Evolutionary conservation across 2,888 invertebrate species (phyloP).

Genomic region (Drepana falcataria): DNA sequence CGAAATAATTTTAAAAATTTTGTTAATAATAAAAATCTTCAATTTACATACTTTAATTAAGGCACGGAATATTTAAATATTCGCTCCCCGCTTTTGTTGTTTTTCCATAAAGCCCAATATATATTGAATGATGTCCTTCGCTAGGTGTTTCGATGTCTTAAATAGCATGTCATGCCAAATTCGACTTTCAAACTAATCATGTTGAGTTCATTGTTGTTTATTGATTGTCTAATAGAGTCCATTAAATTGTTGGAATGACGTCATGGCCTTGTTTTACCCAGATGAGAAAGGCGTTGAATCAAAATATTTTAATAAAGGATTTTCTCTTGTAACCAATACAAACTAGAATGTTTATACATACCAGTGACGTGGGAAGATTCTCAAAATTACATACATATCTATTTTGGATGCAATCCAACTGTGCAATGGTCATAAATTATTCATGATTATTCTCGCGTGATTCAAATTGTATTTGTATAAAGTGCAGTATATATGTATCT

Average conservation of each 20-base stretch:
- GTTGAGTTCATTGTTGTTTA: constrained; percentile 24
- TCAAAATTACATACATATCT: constrained; percentile 3
- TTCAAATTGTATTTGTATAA: too few species aligned
- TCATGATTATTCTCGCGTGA: constrained; percentile 20
- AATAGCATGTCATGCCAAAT: constrained; percentile 66
- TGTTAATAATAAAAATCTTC: too few species aligned
- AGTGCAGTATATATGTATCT: too few species aligned
- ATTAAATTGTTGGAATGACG: constrained; percentile 52
- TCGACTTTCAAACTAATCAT: constrained; percentile 36
- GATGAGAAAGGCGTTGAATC: constrained; percentile 32
- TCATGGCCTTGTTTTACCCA: constrained; percentile 38
- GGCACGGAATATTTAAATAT: constrained; percentile 4
- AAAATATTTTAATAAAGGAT: constrained; percentile 18
- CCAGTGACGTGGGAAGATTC: neutral
- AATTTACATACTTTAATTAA: too few species aligned
- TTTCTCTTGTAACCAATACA: neutral
- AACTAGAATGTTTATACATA: neutral
- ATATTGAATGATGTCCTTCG: constrained; percentile 9
- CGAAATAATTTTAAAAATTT: neutral
- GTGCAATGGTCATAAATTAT: constrained; percentile 27
- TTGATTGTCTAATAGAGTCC: constrained; percentile 42
- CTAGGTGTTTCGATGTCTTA: constrained; percentile 7
- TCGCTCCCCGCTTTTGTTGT: constrained; percentile 5
- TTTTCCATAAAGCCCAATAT: constrained; percentile 5
- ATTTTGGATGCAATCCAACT: constrained; percentile 32